These are phyloP conservation scores for Pseudomyrmex dendroicus DNA, from an alignment of 1,140 invertebrate species.

Conservation along the genomic window DNA sequence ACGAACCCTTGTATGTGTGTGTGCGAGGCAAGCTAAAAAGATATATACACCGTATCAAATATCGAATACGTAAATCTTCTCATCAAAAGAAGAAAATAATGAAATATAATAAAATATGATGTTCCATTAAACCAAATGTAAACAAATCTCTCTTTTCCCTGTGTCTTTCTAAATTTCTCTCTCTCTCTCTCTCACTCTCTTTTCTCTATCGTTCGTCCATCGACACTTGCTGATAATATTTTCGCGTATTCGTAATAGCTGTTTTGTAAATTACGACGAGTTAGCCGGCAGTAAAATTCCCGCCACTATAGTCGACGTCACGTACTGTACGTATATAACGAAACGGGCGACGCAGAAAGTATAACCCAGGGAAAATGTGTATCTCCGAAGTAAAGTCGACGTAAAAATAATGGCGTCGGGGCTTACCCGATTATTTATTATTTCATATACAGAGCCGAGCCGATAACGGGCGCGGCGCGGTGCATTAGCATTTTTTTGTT, in stretches of 20 bases:
- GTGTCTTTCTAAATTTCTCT: too few species aligned
- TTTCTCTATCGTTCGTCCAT: neutral
- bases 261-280: constrained; percentile 54
- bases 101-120: neutral
- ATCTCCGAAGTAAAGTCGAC: constrained; percentile 79
- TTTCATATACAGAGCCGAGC: constrained; percentile 82
- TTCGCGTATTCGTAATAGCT: constrained; percentile 13
- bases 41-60: neutral
- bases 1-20: neutral
- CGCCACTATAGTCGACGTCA: constrained; percentile 60
- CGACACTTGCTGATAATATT: constrained; percentile 45
- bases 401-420: constrained; percentile 80
- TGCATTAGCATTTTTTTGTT: constrained; percentile 85
- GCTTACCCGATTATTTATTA: constrained; percentile 84
- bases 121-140: too few species aligned
- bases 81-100: neutral
- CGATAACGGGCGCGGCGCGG: constrained; percentile 78
- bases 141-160: too few species aligned
- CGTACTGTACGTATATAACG: constrained; percentile 73
- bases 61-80: neutral
- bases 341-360: constrained; percentile 69
- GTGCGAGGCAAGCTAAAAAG: neutral
- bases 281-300: constrained; percentile 60
- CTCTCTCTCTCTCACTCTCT: too few species aligned
- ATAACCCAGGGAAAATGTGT: constrained; percentile 78